Evolutionary conservation across 2,113 vertebrate genomes (phyloP).

Genomic region (Anguilla rostrata): DNA sequence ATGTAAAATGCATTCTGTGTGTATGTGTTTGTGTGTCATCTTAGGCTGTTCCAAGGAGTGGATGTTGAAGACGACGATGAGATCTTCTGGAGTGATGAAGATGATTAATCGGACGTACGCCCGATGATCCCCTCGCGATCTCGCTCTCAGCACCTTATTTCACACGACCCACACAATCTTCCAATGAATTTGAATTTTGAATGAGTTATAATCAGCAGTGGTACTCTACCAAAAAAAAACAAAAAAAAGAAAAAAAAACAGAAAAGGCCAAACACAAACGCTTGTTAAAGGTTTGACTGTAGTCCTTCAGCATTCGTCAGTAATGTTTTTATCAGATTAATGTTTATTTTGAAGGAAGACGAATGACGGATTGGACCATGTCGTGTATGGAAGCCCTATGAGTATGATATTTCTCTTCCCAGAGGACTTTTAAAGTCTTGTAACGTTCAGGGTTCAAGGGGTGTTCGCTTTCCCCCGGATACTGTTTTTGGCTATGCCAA

Average conservation of each 20-base stretch:
- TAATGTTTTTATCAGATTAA: background rate
- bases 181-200: background rate
- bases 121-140: too few relatives aligned
- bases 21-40: background rate
- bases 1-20: background rate
- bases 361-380: background rate
- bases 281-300: background rate
- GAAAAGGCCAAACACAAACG: too few relatives aligned
- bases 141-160: conserved; percentile 58
- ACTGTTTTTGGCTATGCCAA: background rate
- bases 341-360: conserved; percentile 4
- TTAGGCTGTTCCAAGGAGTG: conserved; percentile 70
- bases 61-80: conserved; percentile 62
- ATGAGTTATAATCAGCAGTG: background rate
- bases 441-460: background rate
- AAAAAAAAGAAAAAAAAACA: background rate
- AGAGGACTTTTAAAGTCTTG: background rate
- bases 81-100: conserved; percentile 66
- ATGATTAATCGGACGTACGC: conserved; percentile 52
- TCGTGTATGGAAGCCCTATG: background rate
- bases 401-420: background rate
- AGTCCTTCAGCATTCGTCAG: background rate
- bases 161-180: conserved; percentile 5
- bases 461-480: background rate
- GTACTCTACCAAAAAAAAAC: background rate